A percentile compares a stretch with the other conserved stretches of the same genome.
These are phyloP conservation scores for Polymixis lichenea DNA, from an alignment of 2,888 invertebrate genomes.

Conservation along the genomic window DNA sequence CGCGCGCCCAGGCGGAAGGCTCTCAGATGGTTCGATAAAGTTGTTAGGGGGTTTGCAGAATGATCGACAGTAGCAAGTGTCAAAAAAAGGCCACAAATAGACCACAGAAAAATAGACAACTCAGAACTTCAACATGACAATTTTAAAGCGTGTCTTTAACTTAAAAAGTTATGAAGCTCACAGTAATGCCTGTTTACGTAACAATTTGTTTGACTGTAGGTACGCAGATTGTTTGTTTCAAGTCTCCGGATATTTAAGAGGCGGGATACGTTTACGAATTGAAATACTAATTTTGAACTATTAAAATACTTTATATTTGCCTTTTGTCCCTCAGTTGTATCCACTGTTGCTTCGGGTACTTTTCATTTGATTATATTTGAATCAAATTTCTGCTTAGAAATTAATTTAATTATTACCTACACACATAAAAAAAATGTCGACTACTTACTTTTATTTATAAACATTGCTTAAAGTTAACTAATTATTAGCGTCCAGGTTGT, in stretches of 20 bases:
- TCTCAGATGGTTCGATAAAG: too few relatives aligned
- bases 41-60: too few relatives aligned
- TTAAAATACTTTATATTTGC: slow-evolving; percentile 25
- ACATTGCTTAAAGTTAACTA: too few relatives aligned
- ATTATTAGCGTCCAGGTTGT: too few relatives aligned
- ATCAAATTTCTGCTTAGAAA: too few relatives aligned
- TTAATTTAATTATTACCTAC: too few relatives aligned
- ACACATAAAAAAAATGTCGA: too few relatives aligned
- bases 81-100: not conserved
- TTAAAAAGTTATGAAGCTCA: not conserved
- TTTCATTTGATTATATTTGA: not conserved
- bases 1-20: too few relatives aligned
- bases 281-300: slow-evolving; percentile 2
- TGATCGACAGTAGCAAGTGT: too few relatives aligned
- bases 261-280: slow-evolving; percentile 9
- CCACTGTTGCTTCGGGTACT: not conserved
- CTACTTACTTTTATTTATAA: too few relatives aligned
- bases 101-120: not conserved
- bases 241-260: slow-evolving; percentile 30
- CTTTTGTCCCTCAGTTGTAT: not conserved
- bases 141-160: not conserved
- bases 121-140: not conserved
- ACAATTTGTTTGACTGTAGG: slow-evolving; percentile 17
- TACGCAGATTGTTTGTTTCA: slow-evolving; percentile 29
- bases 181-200: not conserved